Percentiles rank a stretch among this genome's conserved stretches.
phyloP scores from a whole-genome alignment of 2,797 vertebrate genomes.

The Ciconia nigra region DNA sequence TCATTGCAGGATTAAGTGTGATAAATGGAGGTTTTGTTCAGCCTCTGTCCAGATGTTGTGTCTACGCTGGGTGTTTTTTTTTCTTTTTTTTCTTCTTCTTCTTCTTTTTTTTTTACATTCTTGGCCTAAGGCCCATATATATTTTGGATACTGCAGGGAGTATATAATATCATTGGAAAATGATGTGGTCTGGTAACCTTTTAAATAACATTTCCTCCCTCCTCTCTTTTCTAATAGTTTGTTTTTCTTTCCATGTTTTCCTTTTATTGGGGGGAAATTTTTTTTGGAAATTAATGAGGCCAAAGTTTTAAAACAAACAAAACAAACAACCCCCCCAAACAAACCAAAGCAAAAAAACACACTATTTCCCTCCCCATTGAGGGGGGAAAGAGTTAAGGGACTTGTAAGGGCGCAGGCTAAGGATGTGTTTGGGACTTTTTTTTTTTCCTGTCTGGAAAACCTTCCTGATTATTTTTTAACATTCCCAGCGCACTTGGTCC shows the following conservation, averaged over 20 bases:
- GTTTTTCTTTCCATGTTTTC: conserved; percentile 99
- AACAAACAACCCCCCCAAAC: conserved; percentile 5
- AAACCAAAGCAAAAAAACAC: neutral
- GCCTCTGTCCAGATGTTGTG: conserved; percentile 99
- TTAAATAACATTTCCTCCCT: conserved; percentile 99
- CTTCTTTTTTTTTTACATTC: conserved; percentile 89
- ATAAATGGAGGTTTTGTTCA: conserved; percentile 99
- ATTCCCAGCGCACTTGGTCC: conserved; percentile 20
- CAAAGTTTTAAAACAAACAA: conserved; percentile 67
- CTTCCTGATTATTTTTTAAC: conserved; percentile 56
- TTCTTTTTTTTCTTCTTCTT: conserved; percentile 75
- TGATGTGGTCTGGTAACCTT: conserved; percentile 99
- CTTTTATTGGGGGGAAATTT: conserved; percentile 89
- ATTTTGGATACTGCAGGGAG: conserved; percentile 98
- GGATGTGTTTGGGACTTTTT: conserved; percentile 54
- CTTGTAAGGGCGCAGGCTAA: conserved; percentile 36
- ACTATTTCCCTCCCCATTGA: neutral
- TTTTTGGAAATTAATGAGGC: conserved; percentile 75
- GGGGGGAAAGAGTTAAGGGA: conserved; percentile 40
- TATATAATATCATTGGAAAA: conserved; percentile 99
- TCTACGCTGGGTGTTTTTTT: conserved; percentile 84
- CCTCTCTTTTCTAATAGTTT: conserved; percentile 97
- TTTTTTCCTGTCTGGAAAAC: conserved; percentile 64
- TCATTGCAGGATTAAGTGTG: conserved; percentile 91
- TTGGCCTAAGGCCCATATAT: conserved; percentile 94